Base-by-base conservation (phyloP, 2,113 vertebrate species). In the Hemiscyllium ocellatum region DNA sequence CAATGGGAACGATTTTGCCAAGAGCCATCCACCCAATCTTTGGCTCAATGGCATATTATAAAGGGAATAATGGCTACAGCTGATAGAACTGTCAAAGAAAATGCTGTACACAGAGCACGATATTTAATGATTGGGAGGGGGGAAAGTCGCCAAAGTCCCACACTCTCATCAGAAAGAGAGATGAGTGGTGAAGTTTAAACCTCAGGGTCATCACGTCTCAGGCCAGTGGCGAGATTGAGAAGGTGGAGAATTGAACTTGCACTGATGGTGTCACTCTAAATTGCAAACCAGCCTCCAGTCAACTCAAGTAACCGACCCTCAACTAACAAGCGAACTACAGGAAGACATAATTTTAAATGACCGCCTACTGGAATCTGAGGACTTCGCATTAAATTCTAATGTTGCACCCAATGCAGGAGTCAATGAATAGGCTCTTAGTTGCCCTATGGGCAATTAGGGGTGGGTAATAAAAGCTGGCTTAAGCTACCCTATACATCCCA, bases 401-500 rank as follows among this genome's bases (percentile, higher is more conserved):
- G 42, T 42, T 83, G 20, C 15, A 15, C 17, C 37, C 80, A 19
- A 20, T 1, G 15, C 37, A 42, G 37, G 10, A 61, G 56, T 8
- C 56, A 61, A 61, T 61, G 10, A 10, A 12, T 61, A 10, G 6
- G 56, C 56, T 61, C 56, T 61, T 61, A 61, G 12, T 61, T 61
- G 56, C 12, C 56, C 8, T 61, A 61, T 61, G 56, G 56, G 56
- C 56, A 61, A 12, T 10, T 61, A 47, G 56, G 6, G 56, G 56
- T 61, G 56, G 56, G 56, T 61, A 61, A 61, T 61, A 10, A 61
- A 61, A 1, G 56, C 56, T 61, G 56, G 56, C 2, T 12, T 61
- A 7, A 12, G 7, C 56, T 61, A 7, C 10, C 0, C 0, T 0
- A 1, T 0, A 1, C 56, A 61, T 61, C 56, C 56, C 56, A 7